These are phyloP conservation scores for Micromussa lordhowensis DNA, from an alignment of 92 coral and sea anemone genomes.

Conservation along the genomic window DNA sequence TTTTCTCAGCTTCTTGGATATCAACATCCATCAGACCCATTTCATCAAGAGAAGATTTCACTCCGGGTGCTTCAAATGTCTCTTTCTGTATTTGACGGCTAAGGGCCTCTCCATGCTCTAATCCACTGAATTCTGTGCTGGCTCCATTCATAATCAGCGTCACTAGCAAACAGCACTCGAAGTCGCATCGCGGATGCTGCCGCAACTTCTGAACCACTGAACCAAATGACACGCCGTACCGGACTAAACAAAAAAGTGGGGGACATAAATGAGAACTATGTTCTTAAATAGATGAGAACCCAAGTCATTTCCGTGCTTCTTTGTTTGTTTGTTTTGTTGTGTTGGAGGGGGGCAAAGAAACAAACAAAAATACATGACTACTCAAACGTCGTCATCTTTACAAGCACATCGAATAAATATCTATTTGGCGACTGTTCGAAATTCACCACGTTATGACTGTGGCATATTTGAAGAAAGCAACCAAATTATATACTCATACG, in stretches of 20 bases:
- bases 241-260: neutral
- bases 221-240: neutral
- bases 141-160: neutral
- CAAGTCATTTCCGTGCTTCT: too few relatives aligned
- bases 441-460: too few relatives aligned
- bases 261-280: too few relatives aligned
- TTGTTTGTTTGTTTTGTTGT: too few relatives aligned
- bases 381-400: too few relatives aligned
- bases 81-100: neutral
- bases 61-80: neutral
- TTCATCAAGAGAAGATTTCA: neutral
- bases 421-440: too few relatives aligned
- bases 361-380: too few relatives aligned
- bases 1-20: neutral
- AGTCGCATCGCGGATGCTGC: neutral
- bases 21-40: constrained; percentile 5
- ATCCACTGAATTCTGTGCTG: constrained; percentile 1
- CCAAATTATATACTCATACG: too few relatives aligned
- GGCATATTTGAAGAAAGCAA: too few relatives aligned
- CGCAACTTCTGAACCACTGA: neutral
- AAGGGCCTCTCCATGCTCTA: neutral
- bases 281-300: too few relatives aligned
- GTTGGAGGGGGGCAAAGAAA: too few relatives aligned
- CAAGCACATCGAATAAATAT: too few relatives aligned
- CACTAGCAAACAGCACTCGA: neutral